These are phyloP conservation scores for Scomber colias DNA, from an alignment of 2,113 vertebrate species.

Conservation along the genomic window DNA sequence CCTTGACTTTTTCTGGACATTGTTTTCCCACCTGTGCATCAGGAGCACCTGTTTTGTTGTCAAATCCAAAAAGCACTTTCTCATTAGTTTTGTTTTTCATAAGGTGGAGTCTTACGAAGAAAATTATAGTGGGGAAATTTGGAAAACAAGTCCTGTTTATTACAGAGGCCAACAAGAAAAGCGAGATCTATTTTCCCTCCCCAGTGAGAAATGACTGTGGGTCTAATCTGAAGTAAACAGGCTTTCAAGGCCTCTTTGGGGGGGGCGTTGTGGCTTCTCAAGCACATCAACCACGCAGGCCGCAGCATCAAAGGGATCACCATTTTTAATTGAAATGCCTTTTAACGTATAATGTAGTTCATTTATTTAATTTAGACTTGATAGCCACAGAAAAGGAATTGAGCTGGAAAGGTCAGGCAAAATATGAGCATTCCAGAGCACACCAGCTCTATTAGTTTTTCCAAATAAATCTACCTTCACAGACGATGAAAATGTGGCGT, in stretches of 20 bases:
- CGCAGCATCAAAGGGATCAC: slow-evolving; percentile 68
- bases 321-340: slow-evolving; percentile 74
- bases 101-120: neutral
- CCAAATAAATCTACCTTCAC: slow-evolving; percentile 68
- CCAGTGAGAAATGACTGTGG: slow-evolving; percentile 63
- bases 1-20: no score
- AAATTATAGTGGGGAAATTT: slow-evolving; percentile 7
- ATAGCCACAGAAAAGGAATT: slow-evolving; percentile 64
- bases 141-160: slow-evolving; percentile 50
- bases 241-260: slow-evolving; percentile 52
- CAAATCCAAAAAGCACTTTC: no score
- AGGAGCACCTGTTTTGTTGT: no score
- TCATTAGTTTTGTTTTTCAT: neutral
- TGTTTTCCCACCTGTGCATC: no score
- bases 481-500: slow-evolving; percentile 54
- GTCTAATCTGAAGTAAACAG: slow-evolving; percentile 69
- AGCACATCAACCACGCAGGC: slow-evolving; percentile 62
- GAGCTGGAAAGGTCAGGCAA: slow-evolving; percentile 73
- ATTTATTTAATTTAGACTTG: slow-evolving; percentile 78
- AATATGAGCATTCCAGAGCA: slow-evolving; percentile 60
- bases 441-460: slow-evolving; percentile 56
- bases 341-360: slow-evolving; percentile 75
- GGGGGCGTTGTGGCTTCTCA: slow-evolving; percentile 42
- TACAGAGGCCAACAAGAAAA: slow-evolving; percentile 42
- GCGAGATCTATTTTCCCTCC: slow-evolving; percentile 37